Base-by-base conservation (phyloP, 2,888 invertebrate genomes). In the Pyrrhosoma nymphula region DNA sequence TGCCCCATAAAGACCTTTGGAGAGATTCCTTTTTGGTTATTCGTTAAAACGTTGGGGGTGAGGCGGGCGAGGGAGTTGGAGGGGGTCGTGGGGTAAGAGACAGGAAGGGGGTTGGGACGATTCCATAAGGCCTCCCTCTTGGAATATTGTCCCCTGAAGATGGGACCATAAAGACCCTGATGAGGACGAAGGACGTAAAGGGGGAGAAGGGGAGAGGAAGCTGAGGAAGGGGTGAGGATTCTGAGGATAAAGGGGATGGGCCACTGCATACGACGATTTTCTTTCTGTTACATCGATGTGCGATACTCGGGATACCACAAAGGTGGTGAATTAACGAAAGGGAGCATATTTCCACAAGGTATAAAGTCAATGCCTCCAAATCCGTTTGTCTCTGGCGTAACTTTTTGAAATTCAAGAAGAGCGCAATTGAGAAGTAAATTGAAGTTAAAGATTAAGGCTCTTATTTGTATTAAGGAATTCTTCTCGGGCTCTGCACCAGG, bases 121-220 rank as follows among this genome's bases (percentile, higher is more conserved):
- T 26, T 69, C 69, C 26, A 69, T 69, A 69, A 69, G 26, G 69
- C 14, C 75, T 26, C n/a, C 47, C 8, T 47, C 0, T 82, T 35
- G 30, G 75, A 82, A 82, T 82, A 82, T 82, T 82, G 75, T 82
- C 75, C 75, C n/a, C 35, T 14, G 75, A 30, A 82, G 75, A 82
- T 82, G 75, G 6, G 30, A 82, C 26, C 75, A 69, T 82, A 82
- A 82, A 82, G 75, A 35, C 30, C 69, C 69, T 69, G 69, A 69
- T 69, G 69, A 69, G 69, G 69, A 26, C 26, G 69, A 26, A 26
- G 4, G 18, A 69, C 18, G 20, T 3, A 10, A 20, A 26, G 69
- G 26, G 23, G 20, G 23, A 69, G n/a, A 10, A 63, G 26, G 69
- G 18, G 26, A n/a, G n/a, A 2, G 69, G 23, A n/a, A 18, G 69